Evolutionary conservation across 2,888 invertebrate species (phyloP).

Genomic region (Caenorhabditis sulstoni): DNA sequence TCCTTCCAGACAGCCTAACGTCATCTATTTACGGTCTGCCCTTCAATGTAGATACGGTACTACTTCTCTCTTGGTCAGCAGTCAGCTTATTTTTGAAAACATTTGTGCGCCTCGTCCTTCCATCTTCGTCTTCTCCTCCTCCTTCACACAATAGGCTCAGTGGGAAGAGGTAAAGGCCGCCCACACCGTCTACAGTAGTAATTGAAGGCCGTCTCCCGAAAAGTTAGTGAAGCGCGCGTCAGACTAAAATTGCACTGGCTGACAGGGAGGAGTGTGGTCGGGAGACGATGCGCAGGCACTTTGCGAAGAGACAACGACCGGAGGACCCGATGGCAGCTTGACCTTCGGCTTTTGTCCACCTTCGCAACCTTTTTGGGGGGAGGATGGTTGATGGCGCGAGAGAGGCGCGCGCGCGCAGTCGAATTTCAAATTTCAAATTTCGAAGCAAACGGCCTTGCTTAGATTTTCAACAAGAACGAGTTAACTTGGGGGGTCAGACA

Average conservation of each 20-base stretch:
- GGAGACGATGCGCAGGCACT: neutral
- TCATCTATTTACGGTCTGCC: too few relatives aligned
- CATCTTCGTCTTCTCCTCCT: neutral
- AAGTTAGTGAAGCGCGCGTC: constrained; percentile 58
- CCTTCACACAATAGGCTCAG: constrained; percentile 39
- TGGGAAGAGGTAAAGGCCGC: constrained; percentile 5
- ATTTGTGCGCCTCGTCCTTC: neutral
- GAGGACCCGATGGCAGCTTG: constrained; percentile 48
- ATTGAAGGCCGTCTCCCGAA: constrained; percentile 54
- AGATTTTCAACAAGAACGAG: too few relatives aligned
- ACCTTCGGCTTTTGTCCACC: constrained; percentile 60
- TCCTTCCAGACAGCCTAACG: too few relatives aligned
- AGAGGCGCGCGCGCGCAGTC: constrained; percentile 2
- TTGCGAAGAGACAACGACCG: neutral
- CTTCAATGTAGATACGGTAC: too few relatives aligned
- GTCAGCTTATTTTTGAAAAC: constrained; percentile 1
- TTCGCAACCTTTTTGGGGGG: constrained; percentile 29
- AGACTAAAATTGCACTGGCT: constrained; percentile 14
- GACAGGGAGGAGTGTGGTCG: constrained; percentile 8
- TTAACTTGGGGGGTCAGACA: neutral
- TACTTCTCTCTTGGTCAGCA: neutral
- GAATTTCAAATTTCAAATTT: constrained; percentile 36
- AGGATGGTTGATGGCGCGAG: neutral
- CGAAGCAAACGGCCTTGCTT: neutral
- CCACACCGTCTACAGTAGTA: constrained; percentile 25